Evolutionary conservation across 2,113 vertebrate genomes (phyloP).

Genomic region (Chionodraco myersi): DNA sequence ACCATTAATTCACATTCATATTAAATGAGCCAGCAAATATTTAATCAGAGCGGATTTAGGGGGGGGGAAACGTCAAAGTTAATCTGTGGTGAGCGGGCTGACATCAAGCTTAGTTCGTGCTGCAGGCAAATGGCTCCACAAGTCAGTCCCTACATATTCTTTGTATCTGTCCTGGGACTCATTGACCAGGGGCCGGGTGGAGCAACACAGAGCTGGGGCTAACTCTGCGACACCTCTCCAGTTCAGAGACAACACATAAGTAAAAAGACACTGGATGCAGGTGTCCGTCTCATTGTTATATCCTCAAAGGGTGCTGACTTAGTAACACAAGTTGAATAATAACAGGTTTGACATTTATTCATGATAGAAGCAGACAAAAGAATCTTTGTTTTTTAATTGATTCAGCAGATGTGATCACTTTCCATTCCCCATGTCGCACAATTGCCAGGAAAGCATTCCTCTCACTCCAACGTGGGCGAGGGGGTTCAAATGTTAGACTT

Average conservation of each 20-base stretch:
- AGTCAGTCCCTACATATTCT: conserved; percentile 70
- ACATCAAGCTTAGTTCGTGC: conserved; percentile 42
- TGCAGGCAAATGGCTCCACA: conserved; percentile 44
- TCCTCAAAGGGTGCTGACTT: background rate
- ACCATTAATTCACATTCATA: conserved; percentile 76
- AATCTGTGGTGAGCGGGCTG: conserved; percentile 59
- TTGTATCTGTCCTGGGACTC: conserved; percentile 60
- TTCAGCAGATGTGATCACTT: conserved; percentile 63
- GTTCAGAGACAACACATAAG: conserved; percentile 7
- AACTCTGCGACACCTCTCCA: conserved; percentile 17
- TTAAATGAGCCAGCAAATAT: conserved; percentile 76
- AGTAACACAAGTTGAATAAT: background rate
- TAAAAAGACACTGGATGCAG: background rate
- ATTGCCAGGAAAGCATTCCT: conserved; percentile 51
- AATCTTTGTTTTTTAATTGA: conserved; percentile 31
- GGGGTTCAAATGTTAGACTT: conserved; percentile 18
- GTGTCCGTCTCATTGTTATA: background rate
- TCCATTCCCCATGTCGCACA: conserved; percentile 10
- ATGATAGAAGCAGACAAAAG: conserved; percentile 23
- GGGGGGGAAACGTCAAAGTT: conserved; percentile 64
- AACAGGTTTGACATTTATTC: conserved; percentile 20
- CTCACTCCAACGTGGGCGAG: conserved; percentile 44
- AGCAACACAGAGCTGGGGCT: conserved; percentile 19
- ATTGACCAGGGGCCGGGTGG: conserved; percentile 20
- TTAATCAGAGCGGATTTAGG: conserved; percentile 73